These are phyloP conservation scores for Denticeps clupeoides DNA, from an alignment of 2,797 vertebrate genomes.

Conservation along the genomic window DNA sequence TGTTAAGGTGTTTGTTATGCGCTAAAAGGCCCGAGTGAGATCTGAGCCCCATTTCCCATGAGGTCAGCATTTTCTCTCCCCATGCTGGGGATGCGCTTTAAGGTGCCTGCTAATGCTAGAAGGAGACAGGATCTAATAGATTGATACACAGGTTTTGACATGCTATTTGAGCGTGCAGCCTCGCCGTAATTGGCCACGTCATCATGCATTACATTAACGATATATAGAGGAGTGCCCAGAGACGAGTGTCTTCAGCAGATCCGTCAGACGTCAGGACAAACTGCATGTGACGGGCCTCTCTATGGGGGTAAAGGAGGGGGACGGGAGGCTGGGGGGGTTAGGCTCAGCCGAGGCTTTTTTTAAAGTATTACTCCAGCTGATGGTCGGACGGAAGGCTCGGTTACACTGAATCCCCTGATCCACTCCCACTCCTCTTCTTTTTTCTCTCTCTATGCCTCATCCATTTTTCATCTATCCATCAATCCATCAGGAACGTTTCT, in stretches of 20 bases:
- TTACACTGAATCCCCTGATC: background rate
- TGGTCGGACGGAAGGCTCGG: conserved; percentile 15
- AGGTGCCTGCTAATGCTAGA: conserved; percentile 70
- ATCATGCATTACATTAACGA: conserved; percentile 85
- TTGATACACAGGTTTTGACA: conserved; percentile 92
- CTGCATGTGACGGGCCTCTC: conserved; percentile 53
- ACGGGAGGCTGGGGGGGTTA: conserved; percentile 17
- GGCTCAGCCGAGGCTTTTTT: conserved; percentile 28
- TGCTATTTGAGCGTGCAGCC: conserved; percentile 80
- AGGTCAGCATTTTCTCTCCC: conserved; percentile 59
- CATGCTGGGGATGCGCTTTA: conserved; percentile 47
- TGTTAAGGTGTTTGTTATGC: conserved; percentile 35
- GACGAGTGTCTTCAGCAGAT: conserved; percentile 77
- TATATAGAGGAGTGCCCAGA: conserved; percentile 78
- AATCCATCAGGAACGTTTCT: background rate
- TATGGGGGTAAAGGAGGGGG: conserved; percentile 32
- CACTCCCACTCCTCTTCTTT: conserved; percentile 23
- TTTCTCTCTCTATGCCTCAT: background rate
- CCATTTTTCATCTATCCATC: background rate
- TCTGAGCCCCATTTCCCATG: conserved; percentile 59
- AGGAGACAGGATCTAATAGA: conserved; percentile 72
- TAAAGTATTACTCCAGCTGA: conserved; percentile 43
- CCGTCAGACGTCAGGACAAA: conserved; percentile 72
- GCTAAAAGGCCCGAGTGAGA: conserved; percentile 48
- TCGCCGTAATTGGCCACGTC: conserved; percentile 84